Evolutionary conservation across 2,113 vertebrate species (phyloP), one percentile per base, ranked within the genome.

Genomic region (Cephalopholis sonnerati): DNA sequence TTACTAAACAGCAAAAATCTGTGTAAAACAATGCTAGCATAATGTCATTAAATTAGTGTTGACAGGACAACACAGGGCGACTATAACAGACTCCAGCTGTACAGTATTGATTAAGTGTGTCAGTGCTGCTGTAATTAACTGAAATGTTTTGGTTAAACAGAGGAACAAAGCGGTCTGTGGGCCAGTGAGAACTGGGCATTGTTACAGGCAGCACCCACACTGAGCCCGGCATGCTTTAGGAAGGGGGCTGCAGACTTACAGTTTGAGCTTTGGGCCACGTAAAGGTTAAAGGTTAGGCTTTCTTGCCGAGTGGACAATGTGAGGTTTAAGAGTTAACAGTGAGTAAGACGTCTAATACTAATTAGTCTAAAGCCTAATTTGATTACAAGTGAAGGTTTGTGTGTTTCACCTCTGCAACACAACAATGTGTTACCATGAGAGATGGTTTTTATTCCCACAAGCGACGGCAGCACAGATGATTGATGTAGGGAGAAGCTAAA

Each of bases 141-240:
- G 32, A 41, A 63, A 63, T 41, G 11, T 13, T 39, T 41, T n/a
- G 36, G 61, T 63, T 39, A 63, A 63, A 63, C 20, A 24, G 32
- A 69, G 53, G 10, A 69, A 51, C 69, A 66, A 69, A 74, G 32
- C 20, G n/a, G 22, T 51, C 46, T 65, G 74, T 61, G n/a, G 44
- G 41, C 32, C 44, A 44, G 66, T 74, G 36, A 74, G 85, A 83
- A 74, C 82, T 61, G 72, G 83, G 71, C 83, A 77, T 70, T 76
- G 87, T 86, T 87, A 44, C 67, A 82, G 79, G 25, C 77, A 78
- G 79, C 87, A 78, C 89, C 87, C 79, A 90, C 87, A 77, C 63
- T 59, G 70, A 81, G 67, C 51, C 69, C 83, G 79, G 85, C 85
- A 82, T 91, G 77, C 86, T 85, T 93, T 68, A 65, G 86, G 48